Conservation (phyloP, 1,140 invertebrate genomes). For the Pseudomyrmex pallidus region DNA sequence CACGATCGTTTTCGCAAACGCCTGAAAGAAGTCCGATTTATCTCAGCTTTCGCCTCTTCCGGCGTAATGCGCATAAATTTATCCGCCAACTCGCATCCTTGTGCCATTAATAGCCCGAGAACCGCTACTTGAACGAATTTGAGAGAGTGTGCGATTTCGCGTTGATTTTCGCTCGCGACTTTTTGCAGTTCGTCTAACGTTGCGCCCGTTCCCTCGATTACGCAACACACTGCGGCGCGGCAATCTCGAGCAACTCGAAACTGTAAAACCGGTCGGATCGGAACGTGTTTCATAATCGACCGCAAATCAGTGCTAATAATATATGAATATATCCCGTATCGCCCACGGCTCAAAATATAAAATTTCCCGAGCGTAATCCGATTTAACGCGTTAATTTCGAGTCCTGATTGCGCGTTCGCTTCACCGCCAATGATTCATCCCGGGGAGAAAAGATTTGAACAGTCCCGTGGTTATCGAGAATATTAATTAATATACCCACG, state of each 20-base stretch:
- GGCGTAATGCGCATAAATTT: conserved; percentile 43
- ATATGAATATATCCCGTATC: conserved; percentile 2
- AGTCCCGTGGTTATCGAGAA: conserved; percentile 18
- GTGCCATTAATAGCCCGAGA: conserved; percentile 32
- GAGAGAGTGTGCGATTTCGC: neutral
- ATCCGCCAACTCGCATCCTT: neutral
- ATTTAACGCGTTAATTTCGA: conserved; percentile 48
- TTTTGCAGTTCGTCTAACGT: neutral
- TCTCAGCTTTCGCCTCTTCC: conserved; percentile 41
- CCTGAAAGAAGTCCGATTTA: conserved; percentile 40
- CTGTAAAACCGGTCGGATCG: conserved; percentile 21
- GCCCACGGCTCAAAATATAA: conserved; percentile 19
- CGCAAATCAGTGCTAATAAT: neutral
- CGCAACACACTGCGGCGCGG: too few relatives aligned
- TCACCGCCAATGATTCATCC: conserved; percentile 5
- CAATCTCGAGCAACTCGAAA: too few relatives aligned
- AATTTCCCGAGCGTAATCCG: conserved; percentile 17
- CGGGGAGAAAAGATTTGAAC: conserved; percentile 15
- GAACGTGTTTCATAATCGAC: conserved; percentile 41
- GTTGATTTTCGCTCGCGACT: too few relatives aligned
- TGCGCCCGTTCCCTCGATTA: neutral
- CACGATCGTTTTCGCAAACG: conserved; percentile 39
- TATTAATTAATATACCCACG: conserved; percentile 47
- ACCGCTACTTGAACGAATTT: conserved; percentile 33
- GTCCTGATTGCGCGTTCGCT: conserved; percentile 14